Base-by-base conservation (phyloP, 2,113 vertebrate species). In the Conger conger region DNA sequence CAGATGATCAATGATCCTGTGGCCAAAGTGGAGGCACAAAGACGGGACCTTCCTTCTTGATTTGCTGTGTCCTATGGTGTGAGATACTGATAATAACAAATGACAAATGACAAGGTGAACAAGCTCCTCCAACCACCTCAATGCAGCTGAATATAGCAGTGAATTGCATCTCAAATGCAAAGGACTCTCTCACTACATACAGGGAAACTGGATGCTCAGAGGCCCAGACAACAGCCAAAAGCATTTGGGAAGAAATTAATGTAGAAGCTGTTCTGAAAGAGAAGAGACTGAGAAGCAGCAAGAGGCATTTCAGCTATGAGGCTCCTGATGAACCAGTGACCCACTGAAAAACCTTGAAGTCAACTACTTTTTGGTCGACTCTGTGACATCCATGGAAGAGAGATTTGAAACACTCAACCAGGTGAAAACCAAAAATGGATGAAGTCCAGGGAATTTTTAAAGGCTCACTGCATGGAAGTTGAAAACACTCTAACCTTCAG, bases 161-260 rank as follows among this genome's bases (percentile, higher is more conserved):
- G 36, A 73, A 83, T 83, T 77, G 88, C 53, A 87, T 88, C 60
- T 81, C 42, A 68, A 83, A 82, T 81, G 60, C 57, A 78, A 87
- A 88, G 81, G 76, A 35, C 37, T 84, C 86, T 53, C 87, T 88
- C 83, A 79, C 79, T 63, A 80, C 50, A 68, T 87, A 84, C 83
- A 23, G 50, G 76, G 79, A 87, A 42, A 80, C 68, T 85, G 86
- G 83, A 77, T 88, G 88, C 38, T 80, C 81, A 79, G 83, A 81
- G 36, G 83, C 83, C 30, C 85, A 88, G 84, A 87, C 80, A 79
- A 53, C 83, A 53, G 60, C 83, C 77, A 60, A 86, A 85, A 80
- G 42, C 76, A 86, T 88, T 82, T 88, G 88, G 82, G 86, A 88
- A 60, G 86, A 81, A 83, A 81, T 83, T 0, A 88, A 87, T 86